Base-by-base conservation (phyloP, 2,797 vertebrate species). In the Gadopsis bispinosus region DNA sequence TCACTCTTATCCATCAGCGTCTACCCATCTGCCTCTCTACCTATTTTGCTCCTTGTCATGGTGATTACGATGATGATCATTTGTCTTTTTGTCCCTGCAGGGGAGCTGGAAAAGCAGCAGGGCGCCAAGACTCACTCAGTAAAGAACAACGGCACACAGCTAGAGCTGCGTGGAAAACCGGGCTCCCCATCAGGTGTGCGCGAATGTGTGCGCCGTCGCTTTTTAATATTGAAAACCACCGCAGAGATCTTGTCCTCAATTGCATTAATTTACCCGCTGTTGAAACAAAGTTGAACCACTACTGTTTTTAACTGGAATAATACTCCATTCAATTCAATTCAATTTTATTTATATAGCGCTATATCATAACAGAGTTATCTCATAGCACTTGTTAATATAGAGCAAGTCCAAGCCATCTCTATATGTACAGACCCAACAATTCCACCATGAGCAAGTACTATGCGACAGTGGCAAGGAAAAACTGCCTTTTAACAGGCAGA, bases 31-130 rank as follows among this genome's bases (percentile, higher is more conserved):
- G 47, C 53, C 62, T 67, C 22, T 63, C 45, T 54, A 1, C 43
- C 61, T 69, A 35, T 58, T 77, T 77, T 14, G 10, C 59, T 74
- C 45, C 43, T 47, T 37, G 45, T 62, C 69, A 37, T 13, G n/a
- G 33, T 72, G 80, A 77, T 90, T 67, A 77, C 66, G 62, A 61
- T 51, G 54, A 63, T 71, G 54, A 80, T 81, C 17, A 22, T 80
- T 41, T 80, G 51, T 79, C 81, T 73, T 75, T 39, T 84, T 22
- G 58, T 84, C 72, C 85, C 51, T 72, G 56, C 85, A 99, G 98
- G 98, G 98, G 98, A 99, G 86, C 91, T 99, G 88, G 98, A 99
- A 90, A 99, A 97, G 89, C 98, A 99, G 89, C 98, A 98, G 88
- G 97, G 97, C 37, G 89, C 95, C 65, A 98, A 97, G 94, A 89